Base-by-base conservation (phyloP, 35 echinoderm and acorn worm genomes). In the Apostichopus parvimensis region DNA sequence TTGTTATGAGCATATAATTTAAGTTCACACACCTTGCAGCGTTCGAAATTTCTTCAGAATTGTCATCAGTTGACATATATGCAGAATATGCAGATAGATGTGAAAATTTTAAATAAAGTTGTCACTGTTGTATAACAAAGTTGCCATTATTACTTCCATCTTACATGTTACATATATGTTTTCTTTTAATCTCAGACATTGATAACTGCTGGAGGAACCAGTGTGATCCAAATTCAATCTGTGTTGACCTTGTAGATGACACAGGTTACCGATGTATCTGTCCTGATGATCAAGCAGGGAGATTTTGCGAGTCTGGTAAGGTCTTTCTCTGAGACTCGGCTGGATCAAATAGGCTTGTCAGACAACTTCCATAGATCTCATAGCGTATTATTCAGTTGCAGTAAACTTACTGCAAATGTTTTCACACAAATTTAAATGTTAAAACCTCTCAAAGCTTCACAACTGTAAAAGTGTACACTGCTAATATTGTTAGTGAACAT, bases 121-220 rank as follows among this genome's bases (percentile, higher is more conserved):
- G 34, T 45, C 34, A 45, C 34, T 45, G 34, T 45, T 45, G 34
- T 45, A 45, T 45, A 45, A 45, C 34, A 45, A 45, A 45, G 34
- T 45, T 45, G 34, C 3, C 34, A 45, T 45, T 45, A 45, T 45
- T 4, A 45, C 34, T 45, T 45, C 3, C 34, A 45, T 45, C 34
- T 45, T 45, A 45, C 34, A 45, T 45, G 34, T 45, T 45, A 45
- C 34, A 45, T 45, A 45, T 45, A 45, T 45, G 12, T 61, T 75
- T 75, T 75, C n/a, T 7, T 18, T 72, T 34, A n/a, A 13, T 52
- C 34, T 25, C 86, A 88, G 86, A 88, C 54, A 23, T 88, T 73
- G 86, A 88, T 88, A 88, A 88, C n/a, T 88, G 86, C 15, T 88
- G 86, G 86, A 26, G 68, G 22, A 88, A 88, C 15, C 61, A 88